Evolutionary conservation across 2,113 vertebrate genomes (phyloP), one percentile per base, ranked within the genome.

Genomic region (Arenaria interpres): DNA sequence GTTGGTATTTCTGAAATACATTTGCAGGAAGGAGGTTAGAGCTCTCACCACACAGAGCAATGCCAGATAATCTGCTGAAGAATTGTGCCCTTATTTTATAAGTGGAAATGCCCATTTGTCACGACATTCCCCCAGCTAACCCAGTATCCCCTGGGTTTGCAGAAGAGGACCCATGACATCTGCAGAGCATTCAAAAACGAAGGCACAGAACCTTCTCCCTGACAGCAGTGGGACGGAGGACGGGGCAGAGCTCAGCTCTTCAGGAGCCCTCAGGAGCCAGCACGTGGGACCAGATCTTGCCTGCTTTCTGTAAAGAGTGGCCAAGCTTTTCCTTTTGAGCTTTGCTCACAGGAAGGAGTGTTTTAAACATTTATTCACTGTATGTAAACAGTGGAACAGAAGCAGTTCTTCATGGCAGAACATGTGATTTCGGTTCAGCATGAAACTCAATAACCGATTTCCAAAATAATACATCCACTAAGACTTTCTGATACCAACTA

Each of bases 301-400:
- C n/a, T 50, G 48, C 9, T 79, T 22, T n/a, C 4, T 2, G 11
- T 21, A 20, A 68, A 37, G n/a, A 30, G 24, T 17, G 32, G 66
- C 80, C 80, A 64, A 48, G 24, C 5, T 72, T 41, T 73, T 78
- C 32, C 23, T 46, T 92, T 60, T 6, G 30, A 60, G 83, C 59
- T 91, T 45, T 71, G 30, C 33, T 93, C 25, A 37, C 75, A 85
- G 86, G 85, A 93, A 95, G 51, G 51, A 64, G 15, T 10, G 5
- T 53, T 90, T 64, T 89, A 96, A 96, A 92, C 78, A 88, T 94
- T 88, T 95, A 59, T 88, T 43, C 83, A 41, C 0, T 0, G 59
- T 37, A 54, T 89, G 62, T 89, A 97, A 98, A 97, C 93, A 94
- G 83, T 53, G 35, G 80, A 89, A 82, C 60, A 93, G 77, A 43